Conservation (phyloP, 2,797 vertebrate genomes). For the Sebastes vulpes region DNA sequence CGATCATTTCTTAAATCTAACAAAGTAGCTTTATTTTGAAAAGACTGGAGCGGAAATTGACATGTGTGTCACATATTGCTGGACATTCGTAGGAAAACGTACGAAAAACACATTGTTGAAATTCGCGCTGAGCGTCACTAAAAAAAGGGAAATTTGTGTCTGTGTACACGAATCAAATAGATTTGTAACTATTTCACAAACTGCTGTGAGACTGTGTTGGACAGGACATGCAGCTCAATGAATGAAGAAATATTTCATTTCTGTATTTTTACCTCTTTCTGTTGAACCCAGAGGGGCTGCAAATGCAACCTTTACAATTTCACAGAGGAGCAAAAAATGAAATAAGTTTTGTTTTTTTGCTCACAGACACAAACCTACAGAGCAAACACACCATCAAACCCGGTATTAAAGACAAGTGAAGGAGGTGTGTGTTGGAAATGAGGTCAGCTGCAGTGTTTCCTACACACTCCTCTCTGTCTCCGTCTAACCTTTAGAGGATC, state of each 20-base stretch:
- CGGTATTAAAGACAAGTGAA: constrained; percentile 17
- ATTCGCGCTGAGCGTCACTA: too few species aligned
- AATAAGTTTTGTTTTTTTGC: constrained; percentile 2
- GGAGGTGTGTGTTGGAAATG: constrained; percentile 48
- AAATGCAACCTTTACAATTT: not conserved
- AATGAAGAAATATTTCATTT: not conserved
- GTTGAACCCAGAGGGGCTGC: not conserved
- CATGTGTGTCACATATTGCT: too few species aligned
- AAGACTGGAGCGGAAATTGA: too few species aligned
- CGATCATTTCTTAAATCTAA: too few species aligned
- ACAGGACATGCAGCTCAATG: not conserved
- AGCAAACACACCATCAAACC: constrained; percentile 8
- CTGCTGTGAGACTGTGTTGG: not conserved
- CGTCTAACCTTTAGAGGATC: constrained; percentile 77
- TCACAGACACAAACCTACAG: not conserved
- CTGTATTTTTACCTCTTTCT: not conserved
- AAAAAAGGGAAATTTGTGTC: too few species aligned
- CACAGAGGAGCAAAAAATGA: not conserved
- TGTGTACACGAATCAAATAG: too few species aligned
- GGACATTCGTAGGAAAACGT: too few species aligned
- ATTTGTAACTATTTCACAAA: too few species aligned
- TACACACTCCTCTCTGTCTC: constrained; percentile 59
- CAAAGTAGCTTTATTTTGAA: too few species aligned
- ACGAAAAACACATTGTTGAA: too few species aligned
- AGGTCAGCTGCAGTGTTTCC: constrained; percentile 67